phyloP scores from a whole-genome alignment of 2,113 vertebrate species.

The Rhodinocichla rosea region DNA sequence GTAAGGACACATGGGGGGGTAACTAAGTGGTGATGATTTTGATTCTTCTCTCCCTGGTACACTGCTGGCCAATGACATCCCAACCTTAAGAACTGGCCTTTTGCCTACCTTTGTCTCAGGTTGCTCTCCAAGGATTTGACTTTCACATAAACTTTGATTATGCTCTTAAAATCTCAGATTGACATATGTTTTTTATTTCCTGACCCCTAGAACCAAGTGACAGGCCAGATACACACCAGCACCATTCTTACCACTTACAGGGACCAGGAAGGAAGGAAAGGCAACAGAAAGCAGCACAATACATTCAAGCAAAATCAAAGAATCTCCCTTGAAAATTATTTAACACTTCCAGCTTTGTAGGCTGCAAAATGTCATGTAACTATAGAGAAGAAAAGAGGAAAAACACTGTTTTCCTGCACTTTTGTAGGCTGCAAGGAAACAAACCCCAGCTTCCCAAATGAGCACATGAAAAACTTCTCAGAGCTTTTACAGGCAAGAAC shows the following conservation, averaged over 20 bases:
- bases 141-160: background rate
- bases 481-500: background rate
- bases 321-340: background rate
- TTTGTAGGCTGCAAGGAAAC: background rate
- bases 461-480: background rate
- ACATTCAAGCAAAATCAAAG: background rate
- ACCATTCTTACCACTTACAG: background rate
- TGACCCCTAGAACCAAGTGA: background rate
- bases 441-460: background rate
- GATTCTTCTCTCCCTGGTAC: background rate
- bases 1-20: rapidly evolving
- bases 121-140: background rate
- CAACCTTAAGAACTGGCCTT: background rate
- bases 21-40: background rate
- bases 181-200: background rate
- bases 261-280: background rate
- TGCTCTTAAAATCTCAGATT: background rate
- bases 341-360: background rate
- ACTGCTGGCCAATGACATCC: background rate
- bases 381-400: background rate
- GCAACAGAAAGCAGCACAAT: background rate
- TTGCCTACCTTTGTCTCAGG: background rate
- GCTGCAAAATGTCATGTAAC: background rate
- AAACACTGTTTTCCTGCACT: background rate
- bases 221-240: background rate